These are phyloP conservation scores for Apis laboriosa DNA, from an alignment of 1,140 invertebrate genomes.

Conservation along the genomic window DNA sequence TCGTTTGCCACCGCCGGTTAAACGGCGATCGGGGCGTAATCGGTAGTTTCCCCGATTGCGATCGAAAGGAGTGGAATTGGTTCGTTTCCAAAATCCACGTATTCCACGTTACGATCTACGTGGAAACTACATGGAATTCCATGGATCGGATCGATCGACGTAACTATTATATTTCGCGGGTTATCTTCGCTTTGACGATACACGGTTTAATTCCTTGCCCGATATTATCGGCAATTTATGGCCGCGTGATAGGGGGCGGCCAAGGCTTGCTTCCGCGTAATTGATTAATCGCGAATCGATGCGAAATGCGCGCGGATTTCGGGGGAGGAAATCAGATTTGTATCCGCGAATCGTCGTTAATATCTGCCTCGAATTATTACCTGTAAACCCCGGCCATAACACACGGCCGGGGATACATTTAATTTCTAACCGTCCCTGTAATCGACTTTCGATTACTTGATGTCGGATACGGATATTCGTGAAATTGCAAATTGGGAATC, in stretches of 20 bases:
- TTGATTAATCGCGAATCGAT: conserved; percentile 38
- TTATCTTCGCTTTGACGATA: conserved; percentile 35
- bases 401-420: background rate
- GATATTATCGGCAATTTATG: conserved; percentile 34
- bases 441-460: conserved; percentile 31
- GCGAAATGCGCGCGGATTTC: conserved; percentile 1
- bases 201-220: conserved; percentile 20
- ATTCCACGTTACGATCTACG: too few species aligned
- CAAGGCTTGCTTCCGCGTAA: conserved; percentile 1
- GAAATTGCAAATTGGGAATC: too few species aligned
- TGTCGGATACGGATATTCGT: background rate
- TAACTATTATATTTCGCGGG: conserved; percentile 27
- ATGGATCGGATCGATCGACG: conserved; percentile 9
- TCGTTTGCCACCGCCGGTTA: conserved; percentile 45
- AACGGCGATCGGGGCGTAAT: conserved; percentile 63
- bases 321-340: conserved; percentile 24
- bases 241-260: background rate
- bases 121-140: conserved; percentile 5
- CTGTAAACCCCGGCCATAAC: background rate
- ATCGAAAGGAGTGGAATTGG: conserved; percentile 50
- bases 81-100: background rate
- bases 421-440: conserved; percentile 4
- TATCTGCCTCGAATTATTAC: conserved; percentile 29
- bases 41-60: conserved; percentile 13
- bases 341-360: conserved; percentile 37